Evolutionary conservation across 2,797 vertebrate species (phyloP).

Genomic region (Xenentodon cancila): DNA sequence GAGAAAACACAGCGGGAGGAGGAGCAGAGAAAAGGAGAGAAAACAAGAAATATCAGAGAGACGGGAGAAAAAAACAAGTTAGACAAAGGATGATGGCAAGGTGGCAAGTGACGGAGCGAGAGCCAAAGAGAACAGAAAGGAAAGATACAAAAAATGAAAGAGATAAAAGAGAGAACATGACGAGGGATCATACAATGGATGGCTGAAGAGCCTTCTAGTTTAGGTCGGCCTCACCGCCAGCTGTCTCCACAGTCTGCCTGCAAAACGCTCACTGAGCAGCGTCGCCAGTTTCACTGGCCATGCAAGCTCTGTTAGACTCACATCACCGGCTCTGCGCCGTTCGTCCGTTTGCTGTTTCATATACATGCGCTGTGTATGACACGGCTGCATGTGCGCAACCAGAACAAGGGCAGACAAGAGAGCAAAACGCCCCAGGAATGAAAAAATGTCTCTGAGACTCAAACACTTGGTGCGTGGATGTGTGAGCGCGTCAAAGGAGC

Average conservation of each 20-base stretch:
- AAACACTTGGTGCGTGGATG: constrained; percentile 43
- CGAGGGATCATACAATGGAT: constrained; percentile 26
- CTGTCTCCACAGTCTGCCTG: constrained; percentile 65
- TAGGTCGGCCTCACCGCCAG: constrained; percentile 35
- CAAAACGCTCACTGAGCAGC: constrained; percentile 69
- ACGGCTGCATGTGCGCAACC: constrained; percentile 18
- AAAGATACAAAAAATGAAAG: constrained; percentile 10
- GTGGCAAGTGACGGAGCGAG: constrained; percentile 52
- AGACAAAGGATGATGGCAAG: constrained; percentile 52
- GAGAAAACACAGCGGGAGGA: constrained; percentile 53
- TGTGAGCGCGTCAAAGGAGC: constrained; percentile 29
- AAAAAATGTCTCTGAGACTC: constrained; percentile 51
- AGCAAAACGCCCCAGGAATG: constrained; percentile 60
- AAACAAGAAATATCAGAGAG: constrained; percentile 89
- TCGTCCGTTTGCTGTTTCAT: constrained; percentile 16
- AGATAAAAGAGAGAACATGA: constrained; percentile 33
- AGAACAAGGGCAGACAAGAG: constrained; percentile 43
- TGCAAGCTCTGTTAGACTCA: constrained; percentile 66
- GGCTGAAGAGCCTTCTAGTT: constrained; percentile 49
- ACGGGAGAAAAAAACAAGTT: constrained; percentile 63
- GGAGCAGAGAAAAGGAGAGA: constrained; percentile 70
- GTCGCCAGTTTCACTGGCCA: constrained; percentile 53
- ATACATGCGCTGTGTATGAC: constrained; percentile 9
- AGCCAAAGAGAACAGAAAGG: constrained; percentile 13
- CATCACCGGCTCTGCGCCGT: constrained; percentile 52